Evolutionary conservation across 2,888 invertebrate genomes (phyloP), one percentile per base, ranked within the genome.

Genomic region (Troides helena): DNA sequence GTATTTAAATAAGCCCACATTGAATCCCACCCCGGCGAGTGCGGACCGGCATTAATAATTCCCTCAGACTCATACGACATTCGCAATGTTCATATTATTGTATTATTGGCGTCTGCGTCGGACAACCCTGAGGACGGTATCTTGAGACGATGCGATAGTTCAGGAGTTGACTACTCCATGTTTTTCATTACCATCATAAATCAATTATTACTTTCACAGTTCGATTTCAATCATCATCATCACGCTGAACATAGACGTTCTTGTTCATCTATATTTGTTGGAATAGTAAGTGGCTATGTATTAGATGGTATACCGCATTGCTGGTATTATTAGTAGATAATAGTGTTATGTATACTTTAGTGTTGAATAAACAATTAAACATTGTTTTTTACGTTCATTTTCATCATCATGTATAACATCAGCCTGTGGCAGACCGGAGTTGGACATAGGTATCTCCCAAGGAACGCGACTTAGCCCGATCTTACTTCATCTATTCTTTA

Each of bases 21-120:
- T 79, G 73, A 79, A 77, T 74, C 73, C 74, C 53, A 67, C 66
- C 73, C 68, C 78, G 79, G 77, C 81, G 83, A 78, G 83, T 80
- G 85, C 86, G 83, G 81, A 80, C 76, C 74, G 75, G 87, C 90
- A 88, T 92, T 86, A 92, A 90, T 91, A 92, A 92, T 92, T 89
- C 91, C 81, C 81, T 89, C 80, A 88, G 90, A 89, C 89, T 89
- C 90, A 90, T 88, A 90, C 90, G 90, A 88, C 89, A 89, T 84
- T 85, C 82, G 81, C 87, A 88, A 82, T 77, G 77, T 81, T 83
- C 83, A 83, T 85, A 85, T 87, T 89, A 89, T 90, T 88, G 86
- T 90, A 88, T 88, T 88, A 87, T 84, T 82, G 85, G 79, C 74
- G 82, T 87, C 89, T 92, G 91, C 77, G 77, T 82, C 78, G 77